These are phyloP conservation scores for Syngnathus floridae DNA, from an alignment of 2,113 vertebrate genomes.

Conservation along the genomic window DNA sequence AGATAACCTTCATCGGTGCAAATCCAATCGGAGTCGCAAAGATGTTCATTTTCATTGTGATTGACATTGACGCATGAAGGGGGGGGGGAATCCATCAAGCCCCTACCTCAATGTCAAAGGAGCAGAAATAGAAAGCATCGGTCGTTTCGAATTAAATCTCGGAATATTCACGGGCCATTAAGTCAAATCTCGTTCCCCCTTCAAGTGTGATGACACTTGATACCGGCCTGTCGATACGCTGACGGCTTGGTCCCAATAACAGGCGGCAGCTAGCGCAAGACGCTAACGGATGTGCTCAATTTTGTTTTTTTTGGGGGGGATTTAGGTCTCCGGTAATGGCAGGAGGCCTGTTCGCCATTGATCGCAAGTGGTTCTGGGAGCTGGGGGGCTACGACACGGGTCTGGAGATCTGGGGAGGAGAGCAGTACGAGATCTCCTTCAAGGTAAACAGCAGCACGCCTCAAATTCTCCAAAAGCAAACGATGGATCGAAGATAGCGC, in stretches of 20 bases:
- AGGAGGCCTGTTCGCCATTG: conserved; percentile 91
- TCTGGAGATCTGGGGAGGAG: conserved; percentile 77
- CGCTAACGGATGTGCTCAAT: background rate
- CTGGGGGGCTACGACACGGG: conserved; percentile 75
- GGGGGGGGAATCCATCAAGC: background rate
- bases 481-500: no score
- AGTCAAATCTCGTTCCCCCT: background rate
- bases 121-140: background rate
- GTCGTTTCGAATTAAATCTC: background rate
- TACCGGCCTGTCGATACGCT: background rate
- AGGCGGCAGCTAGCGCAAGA: background rate
- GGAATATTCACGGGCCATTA: background rate
- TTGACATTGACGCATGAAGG: conserved; percentile 22
- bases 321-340: conserved; percentile 97
- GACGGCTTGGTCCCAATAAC: background rate
- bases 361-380: conserved; percentile 93
- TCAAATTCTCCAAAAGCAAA: no score
- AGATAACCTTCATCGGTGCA: conserved; percentile 56
- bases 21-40: conserved; percentile 56
- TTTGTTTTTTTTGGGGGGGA: conserved; percentile 3
- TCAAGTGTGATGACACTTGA: background rate
- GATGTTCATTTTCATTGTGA: conserved; percentile 58
- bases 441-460: conserved; percentile 43
- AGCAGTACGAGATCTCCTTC: conserved; percentile 75
- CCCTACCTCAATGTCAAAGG: background rate